These are phyloP conservation scores for Neoascia interrupta DNA, from an alignment of 2,888 invertebrate species.

Conservation along the genomic window DNA sequence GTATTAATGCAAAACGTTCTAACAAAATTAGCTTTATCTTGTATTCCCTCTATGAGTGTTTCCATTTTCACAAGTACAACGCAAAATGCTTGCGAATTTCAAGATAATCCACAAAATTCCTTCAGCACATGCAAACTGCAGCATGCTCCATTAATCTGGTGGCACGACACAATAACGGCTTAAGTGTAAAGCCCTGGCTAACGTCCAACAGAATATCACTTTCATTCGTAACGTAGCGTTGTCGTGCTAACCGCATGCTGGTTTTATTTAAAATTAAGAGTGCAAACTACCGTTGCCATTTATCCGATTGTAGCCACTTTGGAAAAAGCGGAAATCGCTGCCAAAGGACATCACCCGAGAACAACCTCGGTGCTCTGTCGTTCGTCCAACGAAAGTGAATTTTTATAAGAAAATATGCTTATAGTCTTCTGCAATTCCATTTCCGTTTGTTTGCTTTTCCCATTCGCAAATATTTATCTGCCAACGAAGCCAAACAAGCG, in stretches of 20 bases:
- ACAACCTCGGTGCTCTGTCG: neutral
- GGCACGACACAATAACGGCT: too few species aligned
- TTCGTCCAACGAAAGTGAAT: constrained; percentile 35
- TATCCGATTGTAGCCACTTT: constrained; percentile 14
- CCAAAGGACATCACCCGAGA: constrained; percentile 11
- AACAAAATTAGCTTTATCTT: constrained; percentile 16
- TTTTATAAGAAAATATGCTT: constrained; percentile 47
- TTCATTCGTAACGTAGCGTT: constrained; percentile 29
- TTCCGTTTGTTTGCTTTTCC: constrained; percentile 56
- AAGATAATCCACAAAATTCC: neutral
- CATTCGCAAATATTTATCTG: constrained; percentile 60
- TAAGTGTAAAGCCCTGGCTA: neutral
- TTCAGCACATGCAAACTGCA: constrained; percentile 6
- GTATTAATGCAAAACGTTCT: constrained; percentile 8
- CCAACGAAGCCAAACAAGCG: constrained; percentile 48
- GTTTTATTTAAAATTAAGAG: constrained; percentile 35
- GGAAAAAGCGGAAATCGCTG: neutral
- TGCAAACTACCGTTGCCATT: constrained; percentile 7
- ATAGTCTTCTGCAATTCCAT: constrained; percentile 41
- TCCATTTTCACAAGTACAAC: neutral
- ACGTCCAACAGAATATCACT: constrained; percentile 9
- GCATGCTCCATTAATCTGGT: too few species aligned
- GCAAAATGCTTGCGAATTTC: neutral
- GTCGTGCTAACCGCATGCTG: constrained; percentile 11
- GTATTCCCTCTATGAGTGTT: neutral